A percentile compares a stretch with the other conserved stretches of the same genome.
Conservation (phyloP, 2,113 vertebrate genomes). For the Hiodon alosoides region DNA sequence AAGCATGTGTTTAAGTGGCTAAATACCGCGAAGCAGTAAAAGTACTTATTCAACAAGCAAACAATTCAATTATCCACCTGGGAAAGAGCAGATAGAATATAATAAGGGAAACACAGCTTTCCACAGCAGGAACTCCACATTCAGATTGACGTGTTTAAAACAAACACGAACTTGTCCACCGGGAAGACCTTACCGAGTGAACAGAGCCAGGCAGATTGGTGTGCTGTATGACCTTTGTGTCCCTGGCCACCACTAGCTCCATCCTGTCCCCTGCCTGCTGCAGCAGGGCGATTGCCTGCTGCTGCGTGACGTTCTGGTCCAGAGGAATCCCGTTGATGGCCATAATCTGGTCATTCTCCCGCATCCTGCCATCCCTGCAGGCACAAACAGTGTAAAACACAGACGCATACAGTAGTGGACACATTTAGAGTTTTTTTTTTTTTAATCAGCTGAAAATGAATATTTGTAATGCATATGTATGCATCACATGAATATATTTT, state of each 20-base stretch:
- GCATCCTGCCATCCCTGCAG: constrained; percentile 79
- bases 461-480: too few species aligned
- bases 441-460: too few species aligned
- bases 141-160: not conserved
- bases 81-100: too few species aligned
- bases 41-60: too few species aligned
- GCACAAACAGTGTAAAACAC: not conserved
- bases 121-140: not conserved
- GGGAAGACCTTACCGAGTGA: constrained; percentile 38
- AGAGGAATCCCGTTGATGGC: constrained; percentile 81
- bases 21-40: too few species aligned
- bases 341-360: constrained; percentile 88
- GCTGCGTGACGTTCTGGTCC: constrained; percentile 79
- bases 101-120: not conserved
- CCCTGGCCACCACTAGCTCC: constrained; percentile 80
- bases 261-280: constrained; percentile 78
- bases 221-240: constrained; percentile 33
- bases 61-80: too few species aligned
- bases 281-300: constrained; percentile 80
- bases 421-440: too few species aligned
- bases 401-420: not conserved
- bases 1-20: too few species aligned
- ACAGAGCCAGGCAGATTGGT: constrained; percentile 16
- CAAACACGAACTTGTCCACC: not conserved
- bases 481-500: too few species aligned